Evolutionary conservation across 2,888 invertebrate genomes (phyloP), one percentile per base, ranked within the genome.

Genomic region (Anorthoa munda): DNA sequence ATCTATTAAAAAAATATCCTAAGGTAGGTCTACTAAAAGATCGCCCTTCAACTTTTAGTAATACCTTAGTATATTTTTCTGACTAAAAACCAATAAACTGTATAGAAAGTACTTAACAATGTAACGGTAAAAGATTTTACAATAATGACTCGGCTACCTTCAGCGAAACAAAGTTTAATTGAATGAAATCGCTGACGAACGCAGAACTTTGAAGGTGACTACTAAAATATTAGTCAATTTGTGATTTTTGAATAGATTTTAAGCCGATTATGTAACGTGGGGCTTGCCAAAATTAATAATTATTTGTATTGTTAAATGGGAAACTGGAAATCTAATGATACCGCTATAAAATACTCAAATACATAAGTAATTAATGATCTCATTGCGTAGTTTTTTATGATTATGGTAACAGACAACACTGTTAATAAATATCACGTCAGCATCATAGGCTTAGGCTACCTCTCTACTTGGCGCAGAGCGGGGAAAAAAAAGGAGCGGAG

Each of bases 91-190:
- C 26, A 50, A 56, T 51, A 46, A 50, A 63, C 63, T 39, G 26
- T 66, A 50, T 48, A 65, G 18, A 61, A 82, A 79, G 48, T 72
- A 39, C 39, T 1, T 9, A 50, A 67, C 51, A 75, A 60, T 15
- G 58, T 70, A 70, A 66, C 67, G 56, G 23, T 68, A 15, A 60
- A 64, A 64, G 45, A 66, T 70, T 70, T 72, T 67, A 71, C 56
- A 84, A 77, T 58, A 72, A 78, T 84, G 84, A 84, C 74, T 84
- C 68, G 56, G 74, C 72, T 55, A 59, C 46, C 46, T 17, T 26
- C n/a, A 63, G 23, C 46, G 13, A 70, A 72, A 72, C 53, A 48
- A 84, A 83, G 70, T 83, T 83, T 75, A 78, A 83, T 81, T 77
- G 69, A 77, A 81, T 53, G 12, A 75, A 84, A 70, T 63, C 39